phyloP scores from a whole-genome alignment of 2,113 vertebrate genomes.

The Hydrochoerus hydrochaeris region DNA sequence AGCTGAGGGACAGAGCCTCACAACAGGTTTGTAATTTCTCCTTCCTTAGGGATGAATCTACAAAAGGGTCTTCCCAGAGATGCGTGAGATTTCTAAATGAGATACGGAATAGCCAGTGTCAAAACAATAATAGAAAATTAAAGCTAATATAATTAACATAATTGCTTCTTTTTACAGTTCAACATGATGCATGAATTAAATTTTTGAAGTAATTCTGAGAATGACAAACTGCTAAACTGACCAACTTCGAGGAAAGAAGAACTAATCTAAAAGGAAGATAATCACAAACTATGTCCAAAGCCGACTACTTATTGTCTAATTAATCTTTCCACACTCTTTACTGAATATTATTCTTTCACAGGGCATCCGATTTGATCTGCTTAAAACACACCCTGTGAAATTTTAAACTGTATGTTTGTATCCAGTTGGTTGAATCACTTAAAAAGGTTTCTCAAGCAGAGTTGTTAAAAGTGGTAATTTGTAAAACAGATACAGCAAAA shows the following conservation, averaged over 20 bases:
- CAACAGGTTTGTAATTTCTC: background rate
- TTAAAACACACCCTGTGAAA: slow-evolving; percentile 35
- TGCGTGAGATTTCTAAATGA: background rate
- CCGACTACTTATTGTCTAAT: background rate
- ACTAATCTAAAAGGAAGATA: background rate
- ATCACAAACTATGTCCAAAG: background rate
- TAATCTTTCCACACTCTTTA: background rate
- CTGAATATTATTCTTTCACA: background rate
- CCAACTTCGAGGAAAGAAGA: background rate
- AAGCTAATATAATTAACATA: background rate
- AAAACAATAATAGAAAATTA: slow-evolving; percentile 22
- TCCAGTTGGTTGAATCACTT: slow-evolving; percentile 12
- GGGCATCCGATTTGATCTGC: background rate
- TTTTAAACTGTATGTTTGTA: slow-evolving; percentile 15
- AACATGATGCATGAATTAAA: background rate
- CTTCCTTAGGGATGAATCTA: background rate
- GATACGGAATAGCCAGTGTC: background rate
- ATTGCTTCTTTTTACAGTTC: slow-evolving; percentile 18
- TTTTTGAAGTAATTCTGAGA: slow-evolving; percentile 8
- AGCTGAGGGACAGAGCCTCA: background rate
- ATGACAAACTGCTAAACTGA: background rate
- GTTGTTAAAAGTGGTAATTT: background rate
- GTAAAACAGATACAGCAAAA: slow-evolving; percentile 49
- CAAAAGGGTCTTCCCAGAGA: background rate
- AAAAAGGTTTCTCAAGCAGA: background rate